Evolutionary conservation across 2,797 vertebrate species (phyloP).

Genomic region (Lycodopsis pacificus): DNA sequence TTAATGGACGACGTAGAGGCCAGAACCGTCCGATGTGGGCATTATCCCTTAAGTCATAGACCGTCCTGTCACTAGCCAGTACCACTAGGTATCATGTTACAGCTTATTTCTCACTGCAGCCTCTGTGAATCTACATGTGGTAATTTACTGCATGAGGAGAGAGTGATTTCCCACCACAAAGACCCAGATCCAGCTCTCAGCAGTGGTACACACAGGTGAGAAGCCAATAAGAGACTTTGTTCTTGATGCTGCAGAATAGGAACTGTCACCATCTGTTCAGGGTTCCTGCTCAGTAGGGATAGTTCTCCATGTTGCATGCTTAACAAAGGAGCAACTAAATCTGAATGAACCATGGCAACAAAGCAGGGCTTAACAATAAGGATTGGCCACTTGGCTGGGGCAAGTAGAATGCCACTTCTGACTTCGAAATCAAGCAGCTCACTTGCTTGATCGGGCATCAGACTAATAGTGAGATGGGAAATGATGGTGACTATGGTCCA

Average conservation of each 20-base stretch:
- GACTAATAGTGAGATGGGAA: too few species aligned
- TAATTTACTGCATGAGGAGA: constrained; percentile 10
- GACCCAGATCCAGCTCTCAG: constrained; percentile 15
- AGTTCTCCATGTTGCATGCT: background rate
- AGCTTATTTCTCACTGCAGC: background rate
- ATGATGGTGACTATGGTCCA: too few species aligned
- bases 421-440: too few species aligned
- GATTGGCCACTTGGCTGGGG: background rate
- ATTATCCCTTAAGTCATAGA: too few species aligned
- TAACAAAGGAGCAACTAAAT: background rate
- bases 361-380: background rate
- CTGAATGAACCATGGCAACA: background rate
- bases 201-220: constrained; percentile 29
- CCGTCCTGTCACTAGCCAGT: background rate
- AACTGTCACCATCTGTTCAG: background rate
- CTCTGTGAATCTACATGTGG: constrained; percentile 14
- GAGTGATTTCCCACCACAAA: background rate
- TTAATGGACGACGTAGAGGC: too few species aligned
- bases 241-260: background rate
- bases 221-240: background rate
- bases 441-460: too few species aligned
- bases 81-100: background rate
- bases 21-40: too few species aligned
- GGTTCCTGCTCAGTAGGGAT: background rate
- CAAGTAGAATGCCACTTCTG: background rate